These are phyloP conservation scores for Dicyrtoma fusca DNA, from an alignment of 2,888 invertebrate species.

Conservation along the genomic window DNA sequence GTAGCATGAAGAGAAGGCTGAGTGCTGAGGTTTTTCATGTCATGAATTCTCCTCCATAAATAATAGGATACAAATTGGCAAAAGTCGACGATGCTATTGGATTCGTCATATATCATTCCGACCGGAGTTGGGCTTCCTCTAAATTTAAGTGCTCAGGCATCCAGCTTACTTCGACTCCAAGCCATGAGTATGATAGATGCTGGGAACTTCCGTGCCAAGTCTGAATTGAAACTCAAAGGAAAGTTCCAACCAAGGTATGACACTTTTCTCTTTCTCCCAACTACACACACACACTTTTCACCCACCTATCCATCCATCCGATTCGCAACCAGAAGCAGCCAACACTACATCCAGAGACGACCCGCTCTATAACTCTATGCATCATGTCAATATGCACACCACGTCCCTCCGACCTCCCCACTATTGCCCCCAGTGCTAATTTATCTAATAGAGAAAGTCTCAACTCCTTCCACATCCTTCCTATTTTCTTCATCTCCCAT, in stretches of 20 bases:
- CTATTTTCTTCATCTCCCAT: not conserved
- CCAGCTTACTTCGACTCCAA: slow-evolving; percentile 59
- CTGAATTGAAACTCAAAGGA: slow-evolving; percentile 75
- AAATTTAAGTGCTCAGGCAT: slow-evolving; percentile 81
- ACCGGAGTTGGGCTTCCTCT: slow-evolving; percentile 83
- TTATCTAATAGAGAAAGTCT: not conserved
- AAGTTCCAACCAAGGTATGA: slow-evolving; percentile 77
- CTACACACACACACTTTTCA: slow-evolving; percentile 3
- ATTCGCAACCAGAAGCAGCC: not conserved
- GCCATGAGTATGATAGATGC: slow-evolving; percentile 81
- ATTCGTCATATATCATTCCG: slow-evolving; percentile 84
- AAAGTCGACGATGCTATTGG: slow-evolving; percentile 82
- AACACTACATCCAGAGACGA: not conserved
- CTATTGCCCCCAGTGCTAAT: no score
- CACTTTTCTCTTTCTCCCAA: slow-evolving; percentile 30
- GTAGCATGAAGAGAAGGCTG: not conserved
- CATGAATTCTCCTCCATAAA: slow-evolving; percentile 51
- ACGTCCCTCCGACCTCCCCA: no score
- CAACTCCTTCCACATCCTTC: slow-evolving; percentile 14
- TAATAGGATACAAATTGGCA: slow-evolving; percentile 76
- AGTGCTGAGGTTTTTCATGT: slow-evolving; percentile 39
- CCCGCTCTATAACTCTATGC: not conserved
- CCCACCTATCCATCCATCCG: not conserved
- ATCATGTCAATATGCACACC: not conserved
- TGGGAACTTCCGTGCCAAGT: slow-evolving; percentile 69